Base-by-base conservation (phyloP, 2,888 invertebrate genomes). In the Bibio marci region DNA sequence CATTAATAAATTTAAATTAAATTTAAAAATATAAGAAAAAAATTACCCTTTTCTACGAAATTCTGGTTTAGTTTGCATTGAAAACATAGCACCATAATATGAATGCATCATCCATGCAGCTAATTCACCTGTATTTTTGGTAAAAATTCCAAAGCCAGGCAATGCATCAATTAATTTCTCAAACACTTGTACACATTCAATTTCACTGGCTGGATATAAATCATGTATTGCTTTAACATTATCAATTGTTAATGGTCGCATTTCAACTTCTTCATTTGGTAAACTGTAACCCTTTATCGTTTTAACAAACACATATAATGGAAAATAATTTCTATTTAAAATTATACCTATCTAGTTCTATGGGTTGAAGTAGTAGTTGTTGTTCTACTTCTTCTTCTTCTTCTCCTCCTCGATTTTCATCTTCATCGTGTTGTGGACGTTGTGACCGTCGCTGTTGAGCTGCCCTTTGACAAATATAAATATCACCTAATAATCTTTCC, bases 41-140 rank as follows among this genome's bases (percentile, higher is more conserved):
- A 22, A 30, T 40, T 31, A 63, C 55, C 80, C 80, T 64, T 78
- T 77, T 50, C 73, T 67, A 45, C 80, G 71, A 59, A 73, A 76
- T 58, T 80, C 76, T 37, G 80, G 80, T 52, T 75, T 71, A 41
- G 86, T 86, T 63, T 86, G 85, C 86, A 86, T 86, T 37, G 85
- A 85, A 65, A 86, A 86, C 86, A 86, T 86, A 44, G 86, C 86
- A 18, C 86, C 86, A 60, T 86, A 86, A 62, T 86, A 86, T 15
- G 83, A 83, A 59, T 86, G 86, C 35, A 86, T 80, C 86, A 86
- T 86, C 86, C 86, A 86, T 19, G 86, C 86, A 27, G 83, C 85
- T 46, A 86, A 64, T 50, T 77, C 73, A 37, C 79, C 80, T 40
- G 69, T 69, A 47, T 58, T 55, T 50, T 57, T 48, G 52, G 70